Percentiles rank a stretch among this genome's conserved stretches.
These are phyloP conservation scores for Kryptolebias ocellatus DNA, from an alignment of 2,797 vertebrate genomes.

Conservation along the genomic window DNA sequence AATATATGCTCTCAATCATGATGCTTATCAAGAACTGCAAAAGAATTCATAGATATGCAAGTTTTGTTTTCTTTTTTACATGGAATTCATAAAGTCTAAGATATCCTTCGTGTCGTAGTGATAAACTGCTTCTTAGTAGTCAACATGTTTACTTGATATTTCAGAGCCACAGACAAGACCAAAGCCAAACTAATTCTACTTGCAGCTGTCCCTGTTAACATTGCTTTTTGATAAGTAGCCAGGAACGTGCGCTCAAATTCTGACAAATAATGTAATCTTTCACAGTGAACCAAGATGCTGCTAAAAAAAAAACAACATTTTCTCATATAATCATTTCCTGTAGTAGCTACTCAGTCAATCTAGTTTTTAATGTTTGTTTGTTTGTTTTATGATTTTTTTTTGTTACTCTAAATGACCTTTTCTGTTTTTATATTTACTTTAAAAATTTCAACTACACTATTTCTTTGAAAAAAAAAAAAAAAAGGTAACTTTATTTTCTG, in stretches of 20 bases:
- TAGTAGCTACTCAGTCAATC: not conserved
- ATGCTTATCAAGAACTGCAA: not conserved
- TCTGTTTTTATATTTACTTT: too few relatives aligned
- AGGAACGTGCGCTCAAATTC: slow-evolving; percentile 46
- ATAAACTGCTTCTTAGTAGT: slow-evolving; percentile 28
- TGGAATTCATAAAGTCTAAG: slow-evolving; percentile 47
- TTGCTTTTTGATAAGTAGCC: slow-evolving; percentile 46
- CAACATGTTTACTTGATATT: slow-evolving; percentile 41
- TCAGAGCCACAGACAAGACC: slow-evolving; percentile 32
- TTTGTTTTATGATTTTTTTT: too few relatives aligned
- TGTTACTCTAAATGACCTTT: too few relatives aligned
- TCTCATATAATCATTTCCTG: slow-evolving; percentile 8
- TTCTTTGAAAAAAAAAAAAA: too few relatives aligned
- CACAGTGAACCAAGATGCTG: slow-evolving; percentile 12
- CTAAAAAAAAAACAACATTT: slow-evolving; percentile 19
- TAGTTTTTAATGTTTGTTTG: not conserved
- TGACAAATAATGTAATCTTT: slow-evolving; percentile 20
- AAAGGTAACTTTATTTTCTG: too few relatives aligned
- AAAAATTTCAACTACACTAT: too few relatives aligned
- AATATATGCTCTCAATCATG: too few relatives aligned
- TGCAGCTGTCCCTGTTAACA: slow-evolving; percentile 50
- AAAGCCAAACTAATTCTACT: slow-evolving; percentile 59
- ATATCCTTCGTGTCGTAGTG: slow-evolving; percentile 40
- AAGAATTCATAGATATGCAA: not conserved
- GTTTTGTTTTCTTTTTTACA: not conserved